Evolutionary conservation across 2,888 invertebrate species (phyloP), one percentile per base, ranked within the genome.

Genomic region (Macaria liturata): DNA sequence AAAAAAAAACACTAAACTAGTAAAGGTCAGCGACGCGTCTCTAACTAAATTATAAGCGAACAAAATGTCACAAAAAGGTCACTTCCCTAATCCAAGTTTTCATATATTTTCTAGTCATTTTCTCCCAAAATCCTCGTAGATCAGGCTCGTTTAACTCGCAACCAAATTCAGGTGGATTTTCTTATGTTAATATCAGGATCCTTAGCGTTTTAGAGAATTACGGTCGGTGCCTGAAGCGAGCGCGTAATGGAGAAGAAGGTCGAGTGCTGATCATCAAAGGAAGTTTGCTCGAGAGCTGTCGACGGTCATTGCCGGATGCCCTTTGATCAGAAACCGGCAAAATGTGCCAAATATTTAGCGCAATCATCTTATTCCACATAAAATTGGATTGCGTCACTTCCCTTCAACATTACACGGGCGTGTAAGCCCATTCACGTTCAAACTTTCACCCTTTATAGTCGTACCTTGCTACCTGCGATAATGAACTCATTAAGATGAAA

Each of bases 261-360:
- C 65, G 72, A 78, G 78, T 64, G 71, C 71, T 71, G 74, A 79
- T 76, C 77, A 78, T 81, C 83, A 85, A 84, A 84, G 81, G 74
- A 75, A 78, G 74, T 76, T 76, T 76, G 80, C 78, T 75, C 73
- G 75, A 81, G 77, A 79, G 80, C 75, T 81, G 78, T 77, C 75
- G 80, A 78, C 78, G 81, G 80, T 80, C 78, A 83, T 78, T 75
- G 71, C 70, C 70, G 71, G 68, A 72, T 71, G 74, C 70, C 69
- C 82, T 86, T 85, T 85, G 84, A 86, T 81, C 80, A 56, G 54
- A 20, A 20, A 55, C 67, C 70, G 71, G 67, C 65, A 62, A 67
- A 77, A 74, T 69, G 74, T 69, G 70, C 68, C 71, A 78, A 83
- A 83, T 80, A 74, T 83, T 82, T 83, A 68, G 70, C 72, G 60